These are phyloP conservation scores for Erethizon dorsatum DNA, from an alignment of 2,797 vertebrate species.

Conservation along the genomic window DNA sequence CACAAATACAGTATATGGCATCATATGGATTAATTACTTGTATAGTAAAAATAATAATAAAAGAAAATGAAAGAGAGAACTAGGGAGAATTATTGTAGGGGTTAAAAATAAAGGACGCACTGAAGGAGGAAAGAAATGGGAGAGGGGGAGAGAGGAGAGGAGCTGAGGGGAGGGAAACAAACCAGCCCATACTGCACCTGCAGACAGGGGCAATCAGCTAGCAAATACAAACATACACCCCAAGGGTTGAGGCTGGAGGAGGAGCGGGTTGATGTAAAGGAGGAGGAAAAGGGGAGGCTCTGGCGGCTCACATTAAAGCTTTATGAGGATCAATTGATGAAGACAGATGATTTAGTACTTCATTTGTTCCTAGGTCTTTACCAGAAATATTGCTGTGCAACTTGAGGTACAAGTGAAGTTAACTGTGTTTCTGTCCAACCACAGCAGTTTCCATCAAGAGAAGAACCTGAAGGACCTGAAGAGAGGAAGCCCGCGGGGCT, in stretches of 20 bases:
- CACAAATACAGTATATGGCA: not conserved
- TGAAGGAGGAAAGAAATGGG: not conserved
- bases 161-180: not conserved
- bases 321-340: not conserved
- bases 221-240: not conserved
- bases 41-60: constrained; percentile 20
- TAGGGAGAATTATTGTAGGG: not conserved
- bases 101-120: not conserved
- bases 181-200: not conserved
- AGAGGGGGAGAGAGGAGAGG: not conserved
- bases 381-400: not conserved
- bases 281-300: not conserved
- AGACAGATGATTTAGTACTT: not conserved
- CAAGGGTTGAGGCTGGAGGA: not conserved
- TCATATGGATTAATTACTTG: not conserved
- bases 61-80: not conserved
- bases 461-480: not conserved
- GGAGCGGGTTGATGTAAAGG: not conserved
- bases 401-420: not conserved
- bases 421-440: not conserved
- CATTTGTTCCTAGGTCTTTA: not conserved
- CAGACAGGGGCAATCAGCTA: not conserved
- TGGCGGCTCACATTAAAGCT: not conserved
- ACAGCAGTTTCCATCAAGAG: not conserved
- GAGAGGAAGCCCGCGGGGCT: not conserved